Conservation (phyloP, 1,140 invertebrate genomes). For the Pinna nobilis region DNA sequence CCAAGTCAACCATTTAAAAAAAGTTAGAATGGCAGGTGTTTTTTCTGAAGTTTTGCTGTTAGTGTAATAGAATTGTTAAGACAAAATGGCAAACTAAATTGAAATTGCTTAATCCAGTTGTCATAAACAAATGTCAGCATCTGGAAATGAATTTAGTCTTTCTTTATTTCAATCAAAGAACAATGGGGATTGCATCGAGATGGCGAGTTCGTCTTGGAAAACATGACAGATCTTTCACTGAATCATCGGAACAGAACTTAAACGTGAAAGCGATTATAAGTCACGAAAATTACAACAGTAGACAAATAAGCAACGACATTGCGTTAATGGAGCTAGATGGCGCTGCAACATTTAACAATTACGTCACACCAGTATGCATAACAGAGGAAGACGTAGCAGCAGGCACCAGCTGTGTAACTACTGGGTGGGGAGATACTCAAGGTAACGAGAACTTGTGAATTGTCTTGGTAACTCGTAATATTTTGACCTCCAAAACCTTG, state of each 20-base stretch:
- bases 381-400: conserved; percentile 2
- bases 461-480: no score
- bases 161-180: conserved; percentile 1
- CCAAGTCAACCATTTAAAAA: background rate
- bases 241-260: conserved; percentile 7
- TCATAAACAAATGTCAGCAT: background rate
- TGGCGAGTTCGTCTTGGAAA: conserved; percentile 24
- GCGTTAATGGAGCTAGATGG: conserved; percentile 29
- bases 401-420: conserved; percentile 18
- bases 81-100: background rate
- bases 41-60: no score
- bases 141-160: background rate
- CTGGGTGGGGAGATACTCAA: conserved; percentile 34
- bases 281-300: conserved; percentile 17
- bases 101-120: background rate
- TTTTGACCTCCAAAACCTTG: no score
- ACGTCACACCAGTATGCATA: conserved; percentile 28
- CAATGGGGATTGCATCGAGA: conserved; percentile 16
- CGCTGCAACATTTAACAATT: conserved; percentile 19
- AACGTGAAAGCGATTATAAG: conserved; percentile 7
- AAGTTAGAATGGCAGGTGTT: no score
- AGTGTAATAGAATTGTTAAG: no score
- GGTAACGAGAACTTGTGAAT: conserved; percentile 8
- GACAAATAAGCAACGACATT: conserved; percentile 31
- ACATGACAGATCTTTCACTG: conserved; percentile 19